Evolutionary conservation across 1,140 invertebrate species (phyloP).

Genomic region (Drosophila sproati): DNA sequence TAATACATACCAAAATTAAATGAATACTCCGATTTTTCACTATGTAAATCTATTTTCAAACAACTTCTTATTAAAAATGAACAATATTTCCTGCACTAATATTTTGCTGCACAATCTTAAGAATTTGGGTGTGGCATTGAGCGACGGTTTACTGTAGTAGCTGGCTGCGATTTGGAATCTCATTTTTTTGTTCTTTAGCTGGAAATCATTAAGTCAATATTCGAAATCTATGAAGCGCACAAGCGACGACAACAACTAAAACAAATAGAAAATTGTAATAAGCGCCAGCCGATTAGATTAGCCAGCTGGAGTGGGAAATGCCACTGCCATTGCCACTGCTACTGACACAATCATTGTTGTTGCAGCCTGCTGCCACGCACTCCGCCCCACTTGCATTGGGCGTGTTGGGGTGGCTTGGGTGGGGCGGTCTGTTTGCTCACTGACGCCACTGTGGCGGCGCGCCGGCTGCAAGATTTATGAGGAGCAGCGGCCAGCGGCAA

Average conservation of each 20-base stretch:
- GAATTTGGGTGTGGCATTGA: too few relatives aligned
- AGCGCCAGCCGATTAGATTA: conserved; percentile 79
- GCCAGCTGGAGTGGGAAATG: conserved; percentile 13
- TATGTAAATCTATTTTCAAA: too few relatives aligned
- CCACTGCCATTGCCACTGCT: conserved; percentile 15
- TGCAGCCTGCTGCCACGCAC: neutral
- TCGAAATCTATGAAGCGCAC: conserved; percentile 40
- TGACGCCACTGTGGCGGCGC: conserved; percentile 84
- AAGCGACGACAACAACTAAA: conserved; percentile 57
- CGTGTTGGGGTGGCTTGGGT: neutral
- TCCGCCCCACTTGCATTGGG: conserved; percentile 43
- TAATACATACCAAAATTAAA: too few relatives aligned
- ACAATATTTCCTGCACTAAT: too few relatives aligned
- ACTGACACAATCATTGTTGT: neutral
- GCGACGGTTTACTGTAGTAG: too few relatives aligned
- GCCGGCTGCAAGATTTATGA: conserved; percentile 81
- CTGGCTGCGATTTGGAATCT: neutral
- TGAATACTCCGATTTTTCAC: too few relatives aligned
- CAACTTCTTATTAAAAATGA: too few relatives aligned
- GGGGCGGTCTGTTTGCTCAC: conserved; percentile 66
- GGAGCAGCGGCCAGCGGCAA: conserved; percentile 42
- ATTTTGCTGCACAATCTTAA: too few relatives aligned
- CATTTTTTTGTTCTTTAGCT: conserved; percentile 22
- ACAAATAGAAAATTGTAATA: conserved; percentile 78
- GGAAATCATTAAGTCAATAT: conserved; percentile 63